A percentile compares a stretch with the other conserved stretches of the same genome.
Conservation (phyloP, 2,888 invertebrate species). For the Lingula anatina region DNA sequence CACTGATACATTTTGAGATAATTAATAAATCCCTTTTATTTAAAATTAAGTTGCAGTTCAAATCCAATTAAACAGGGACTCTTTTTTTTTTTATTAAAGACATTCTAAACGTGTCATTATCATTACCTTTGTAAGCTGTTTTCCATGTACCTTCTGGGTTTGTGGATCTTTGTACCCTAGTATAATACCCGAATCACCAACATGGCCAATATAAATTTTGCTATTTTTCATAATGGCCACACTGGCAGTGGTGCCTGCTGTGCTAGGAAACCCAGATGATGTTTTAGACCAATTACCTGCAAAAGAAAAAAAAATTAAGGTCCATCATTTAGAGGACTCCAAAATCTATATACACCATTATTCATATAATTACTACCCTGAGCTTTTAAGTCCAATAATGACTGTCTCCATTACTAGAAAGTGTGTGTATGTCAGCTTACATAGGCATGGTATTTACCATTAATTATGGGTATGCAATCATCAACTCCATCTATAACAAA, state of each 20-base stretch:
- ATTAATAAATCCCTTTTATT: not conserved
- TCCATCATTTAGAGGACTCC: too few relatives aligned
- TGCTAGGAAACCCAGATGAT: constrained; percentile 89
- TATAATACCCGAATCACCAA: constrained; percentile 96
- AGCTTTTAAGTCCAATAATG: too few relatives aligned
- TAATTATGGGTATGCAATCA: too few relatives aligned
- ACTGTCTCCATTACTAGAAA: too few relatives aligned
- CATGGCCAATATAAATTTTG: constrained; percentile 92
- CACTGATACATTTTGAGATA: not conserved
- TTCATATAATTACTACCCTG: too few relatives aligned
- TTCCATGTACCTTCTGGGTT: constrained; percentile 19
- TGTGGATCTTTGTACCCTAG: too few relatives aligned
- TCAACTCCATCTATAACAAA: too few relatives aligned
- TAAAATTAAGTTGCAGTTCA: not conserved
- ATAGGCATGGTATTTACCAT: too few relatives aligned
- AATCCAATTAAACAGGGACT: not conserved
- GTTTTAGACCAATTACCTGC: constrained; percentile 83
- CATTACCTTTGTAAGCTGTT: constrained; percentile 34
- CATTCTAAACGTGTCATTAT: too few relatives aligned
- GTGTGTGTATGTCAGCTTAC: too few relatives aligned
- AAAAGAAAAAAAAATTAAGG: constrained; percentile 5
- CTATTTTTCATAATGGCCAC: constrained; percentile 89
- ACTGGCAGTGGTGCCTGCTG: constrained; percentile 95
- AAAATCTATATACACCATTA: too few relatives aligned
- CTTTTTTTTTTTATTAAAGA: too few relatives aligned